Evolutionary conservation across 1,140 invertebrate species (phyloP).

Genomic region (Diuraphis noxia): DNA sequence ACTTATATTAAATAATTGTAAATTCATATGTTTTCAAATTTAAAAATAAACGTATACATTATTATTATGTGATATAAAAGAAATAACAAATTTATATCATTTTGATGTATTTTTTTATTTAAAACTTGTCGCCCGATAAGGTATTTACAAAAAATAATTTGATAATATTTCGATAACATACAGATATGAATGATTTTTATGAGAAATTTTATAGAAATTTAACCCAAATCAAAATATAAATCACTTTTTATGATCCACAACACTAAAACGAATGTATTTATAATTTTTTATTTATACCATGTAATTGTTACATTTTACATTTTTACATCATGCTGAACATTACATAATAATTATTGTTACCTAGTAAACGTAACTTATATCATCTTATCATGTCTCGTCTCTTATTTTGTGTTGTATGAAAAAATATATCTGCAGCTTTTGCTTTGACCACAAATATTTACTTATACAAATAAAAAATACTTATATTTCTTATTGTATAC

Average conservation of each 20-base stretch:
- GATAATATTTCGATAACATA: background rate
- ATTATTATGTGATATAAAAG: too few species aligned
- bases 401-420: background rate
- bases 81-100: background rate
- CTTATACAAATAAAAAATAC: background rate
- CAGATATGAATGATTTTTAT: background rate
- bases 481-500: background rate
- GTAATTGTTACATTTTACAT: too few species aligned
- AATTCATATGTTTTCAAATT: too few species aligned
- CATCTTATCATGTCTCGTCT: background rate
- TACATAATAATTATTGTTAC: too few species aligned
- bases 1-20: too few species aligned
- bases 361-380: background rate
- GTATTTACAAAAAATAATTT: background rate
- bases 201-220: background rate
- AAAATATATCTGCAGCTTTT: background rate
- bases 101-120: background rate
- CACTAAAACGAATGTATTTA: background rate
- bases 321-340: too few species aligned
- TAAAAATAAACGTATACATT: too few species aligned
- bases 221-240: background rate
- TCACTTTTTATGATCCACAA: background rate
- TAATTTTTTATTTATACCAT: background rate
- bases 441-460: background rate
- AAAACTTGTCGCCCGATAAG: background rate